These are phyloP conservation scores for Cebidichthys violaceus DNA, from an alignment of 2,113 vertebrate species.

Conservation along the genomic window DNA sequence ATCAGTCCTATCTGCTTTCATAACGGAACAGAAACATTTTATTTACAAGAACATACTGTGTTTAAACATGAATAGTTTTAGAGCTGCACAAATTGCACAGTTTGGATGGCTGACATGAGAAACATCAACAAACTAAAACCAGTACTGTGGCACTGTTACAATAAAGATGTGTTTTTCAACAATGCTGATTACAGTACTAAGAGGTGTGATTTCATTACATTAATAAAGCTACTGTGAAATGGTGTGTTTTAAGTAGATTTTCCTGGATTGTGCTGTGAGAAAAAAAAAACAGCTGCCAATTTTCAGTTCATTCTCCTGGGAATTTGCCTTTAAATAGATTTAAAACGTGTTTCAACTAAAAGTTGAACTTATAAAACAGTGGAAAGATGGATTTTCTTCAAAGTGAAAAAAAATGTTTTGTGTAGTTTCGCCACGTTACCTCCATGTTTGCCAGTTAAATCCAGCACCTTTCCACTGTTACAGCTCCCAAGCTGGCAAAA, in stretches of 20 bases:
- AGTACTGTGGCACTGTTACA: no score
- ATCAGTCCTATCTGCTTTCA: background rate
- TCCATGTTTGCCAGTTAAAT: background rate
- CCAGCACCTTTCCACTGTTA: background rate
- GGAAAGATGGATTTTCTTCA: slow-evolving; percentile 2
- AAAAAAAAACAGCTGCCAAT: background rate
- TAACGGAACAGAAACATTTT: background rate
- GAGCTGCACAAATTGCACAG: background rate
- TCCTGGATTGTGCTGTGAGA: background rate
- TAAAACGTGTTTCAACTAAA: background rate
- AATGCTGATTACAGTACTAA: background rate
- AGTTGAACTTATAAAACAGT: background rate
- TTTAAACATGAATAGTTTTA: background rate
- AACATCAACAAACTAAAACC: background rate
- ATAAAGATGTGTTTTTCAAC: background rate
- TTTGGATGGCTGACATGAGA: background rate
- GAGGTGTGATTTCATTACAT: background rate
- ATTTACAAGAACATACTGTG: background rate
- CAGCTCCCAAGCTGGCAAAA: background rate
- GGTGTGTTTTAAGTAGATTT: background rate
- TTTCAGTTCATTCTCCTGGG: background rate
- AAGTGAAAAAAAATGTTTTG: background rate
- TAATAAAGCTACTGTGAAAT: background rate
- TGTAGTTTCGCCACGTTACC: background rate
- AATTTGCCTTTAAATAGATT: background rate